Base-by-base conservation (phyloP, 1,140 invertebrate genomes). In the Zaprionus davidi region DNA sequence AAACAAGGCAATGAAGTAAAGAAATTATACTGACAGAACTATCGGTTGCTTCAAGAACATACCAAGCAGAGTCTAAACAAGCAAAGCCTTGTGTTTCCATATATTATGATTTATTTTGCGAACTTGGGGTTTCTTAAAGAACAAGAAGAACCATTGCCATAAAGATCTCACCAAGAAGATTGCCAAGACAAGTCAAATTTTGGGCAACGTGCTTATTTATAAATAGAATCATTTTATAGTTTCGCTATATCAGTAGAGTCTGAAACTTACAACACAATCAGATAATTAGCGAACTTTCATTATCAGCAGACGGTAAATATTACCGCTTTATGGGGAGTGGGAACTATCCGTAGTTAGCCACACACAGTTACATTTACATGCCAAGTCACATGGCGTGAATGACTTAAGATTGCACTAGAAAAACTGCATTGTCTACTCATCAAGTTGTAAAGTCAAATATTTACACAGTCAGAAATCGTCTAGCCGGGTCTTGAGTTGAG, bases 381-480 rank as follows among this genome's bases (percentile, higher is more conserved):
- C 2, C 9, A 17, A 62, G 75, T 77, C 75, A 73, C 75, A 67
- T 77, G 75, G 38, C 59, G 17, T 15, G 12, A 2, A 22, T 12
- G 46, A 51, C 20, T 24, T 2, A 5, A 57, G 36, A 69, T 28
- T 76, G 70, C 56, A 55, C 67, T 71, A 49, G 67, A 69, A 69
- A 69, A 49, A 44, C 20, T 34, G 70, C 75, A 75, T 71, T 80
- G 79, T 85, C 78, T 68, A 70, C 24, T 63, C 67, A 26, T 28
- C 49, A 51, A 71, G 66, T 78, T 62, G 41, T 77, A 41, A 5
- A 57, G 5, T 24, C 58, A 82, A 79, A 82, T 82, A 82, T 82
- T 82, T 82, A 26, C 71, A 51, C 67, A 78, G 53, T 71, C 70
- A 65, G 53, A 71, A 66, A 65, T 38, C 22, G 72, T 17, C 57